phyloP scores from a whole-genome alignment of 2,797 vertebrate species.

The Argentina silus region DNA sequence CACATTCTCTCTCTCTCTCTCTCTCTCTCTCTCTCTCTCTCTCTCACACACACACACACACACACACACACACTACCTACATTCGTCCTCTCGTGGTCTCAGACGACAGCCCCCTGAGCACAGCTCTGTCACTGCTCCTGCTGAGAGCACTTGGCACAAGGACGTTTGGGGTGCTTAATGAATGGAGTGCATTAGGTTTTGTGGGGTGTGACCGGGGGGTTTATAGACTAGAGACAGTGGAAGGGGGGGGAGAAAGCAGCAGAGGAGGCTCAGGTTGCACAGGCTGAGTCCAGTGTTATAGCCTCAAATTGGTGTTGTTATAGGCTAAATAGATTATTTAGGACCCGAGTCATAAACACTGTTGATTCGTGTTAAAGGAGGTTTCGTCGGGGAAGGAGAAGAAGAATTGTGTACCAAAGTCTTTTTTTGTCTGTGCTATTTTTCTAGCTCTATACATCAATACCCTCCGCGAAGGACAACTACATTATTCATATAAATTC shows the following conservation, averaged over 20 bases:
- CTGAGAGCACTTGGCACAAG: conserved; percentile 14
- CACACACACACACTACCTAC: conserved; percentile 12
- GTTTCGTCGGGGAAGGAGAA: no score
- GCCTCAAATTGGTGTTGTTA: conserved; percentile 1
- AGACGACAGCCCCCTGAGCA: not conserved
- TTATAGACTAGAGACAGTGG: conserved; percentile 11
- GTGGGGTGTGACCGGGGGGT: conserved; percentile 20
- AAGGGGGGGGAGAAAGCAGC: not conserved
- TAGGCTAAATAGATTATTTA: conserved; percentile 1
- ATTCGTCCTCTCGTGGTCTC: not conserved
- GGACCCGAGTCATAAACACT: not conserved
- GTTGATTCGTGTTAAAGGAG: no score
- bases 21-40: no score
- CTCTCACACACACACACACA: conserved; percentile 9
- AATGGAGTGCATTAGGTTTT: conserved; percentile 26
- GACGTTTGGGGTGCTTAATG: conserved; percentile 16
- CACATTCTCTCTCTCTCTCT: not conserved
- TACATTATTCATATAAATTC: no score
- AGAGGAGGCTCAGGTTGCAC: not conserved
- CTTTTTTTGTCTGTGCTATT: no score
- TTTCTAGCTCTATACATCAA: no score
- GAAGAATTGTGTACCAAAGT: no score
- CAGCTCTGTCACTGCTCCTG: not conserved
- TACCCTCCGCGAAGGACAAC: no score
- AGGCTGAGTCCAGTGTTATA: not conserved